These are phyloP conservation scores for Meteorus sp. DNA, from an alignment of 1,140 invertebrate genomes.

Conservation along the genomic window DNA sequence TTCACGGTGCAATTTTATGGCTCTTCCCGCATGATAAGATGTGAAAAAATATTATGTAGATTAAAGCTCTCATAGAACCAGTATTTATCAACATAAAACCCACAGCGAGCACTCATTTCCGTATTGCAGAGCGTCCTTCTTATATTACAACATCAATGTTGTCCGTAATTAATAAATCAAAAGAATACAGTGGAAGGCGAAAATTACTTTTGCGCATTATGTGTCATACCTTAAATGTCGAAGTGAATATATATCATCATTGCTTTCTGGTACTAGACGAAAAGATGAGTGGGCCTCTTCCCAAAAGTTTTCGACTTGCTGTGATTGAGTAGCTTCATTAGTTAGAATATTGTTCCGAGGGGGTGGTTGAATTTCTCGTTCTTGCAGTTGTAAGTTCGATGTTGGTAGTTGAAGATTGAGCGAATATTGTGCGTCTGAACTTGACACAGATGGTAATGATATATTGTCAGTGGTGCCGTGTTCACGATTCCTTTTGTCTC, in stretches of 20 bases:
- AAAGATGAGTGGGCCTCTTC: conserved; percentile 43
- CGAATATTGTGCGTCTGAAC: conserved; percentile 42
- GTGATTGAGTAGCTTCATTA: conserved; percentile 40
- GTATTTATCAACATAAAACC: no score
- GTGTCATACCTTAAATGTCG: conserved; percentile 33
- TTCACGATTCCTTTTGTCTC: conserved; percentile 49
- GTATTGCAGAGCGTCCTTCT: no score
- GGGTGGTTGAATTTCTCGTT: conserved; percentile 37
- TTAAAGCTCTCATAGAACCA: no score
- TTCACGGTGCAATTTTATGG: no score
- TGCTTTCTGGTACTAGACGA: conserved; percentile 36
- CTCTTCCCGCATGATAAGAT: no score
- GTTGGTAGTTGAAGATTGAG: conserved; percentile 43
- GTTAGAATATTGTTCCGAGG: conserved; percentile 40
- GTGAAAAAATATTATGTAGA: no score
- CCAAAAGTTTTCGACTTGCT: conserved; percentile 43
- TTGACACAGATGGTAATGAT: conserved; percentile 32
- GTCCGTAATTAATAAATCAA: no score
- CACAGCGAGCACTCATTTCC: no score
- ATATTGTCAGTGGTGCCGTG: conserved; percentile 43
- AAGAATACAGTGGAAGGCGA: no score
- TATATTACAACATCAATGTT: no score
- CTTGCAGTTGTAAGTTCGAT: conserved; percentile 42
- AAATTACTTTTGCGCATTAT: no score
- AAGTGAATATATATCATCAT: conserved; percentile 37